phyloP scores from a whole-genome alignment of 37 sponge, comb jelly and placozoan genomes.

The Ephydatia muelleri region DNA sequence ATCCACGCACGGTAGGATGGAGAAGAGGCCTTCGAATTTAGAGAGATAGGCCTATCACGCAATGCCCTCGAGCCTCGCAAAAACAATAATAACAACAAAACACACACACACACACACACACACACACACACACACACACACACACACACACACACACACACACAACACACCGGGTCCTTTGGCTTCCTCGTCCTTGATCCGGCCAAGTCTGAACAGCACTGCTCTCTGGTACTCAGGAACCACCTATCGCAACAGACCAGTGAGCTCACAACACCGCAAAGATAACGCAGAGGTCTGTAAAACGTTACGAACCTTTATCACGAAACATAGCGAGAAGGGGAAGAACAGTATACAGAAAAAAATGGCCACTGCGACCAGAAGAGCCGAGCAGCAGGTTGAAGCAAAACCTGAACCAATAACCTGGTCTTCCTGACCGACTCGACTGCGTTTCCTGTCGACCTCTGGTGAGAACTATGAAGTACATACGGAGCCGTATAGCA shows the following conservation, averaged over 20 bases:
- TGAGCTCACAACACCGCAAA: too few relatives aligned
- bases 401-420: constrained; percentile 20
- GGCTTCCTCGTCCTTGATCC: constrained; percentile 69
- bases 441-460: too few relatives aligned
- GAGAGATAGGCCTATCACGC: too few relatives aligned
- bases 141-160: constrained; percentile 22
- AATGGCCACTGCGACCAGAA: constrained; percentile 62
- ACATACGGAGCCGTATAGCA: too few relatives aligned
- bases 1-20: constrained; percentile 88
- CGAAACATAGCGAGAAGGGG: constrained; percentile 74
- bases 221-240: constrained; percentile 89
- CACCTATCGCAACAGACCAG: constrained; percentile 24
- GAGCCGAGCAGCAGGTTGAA: constrained; percentile 32
- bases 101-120: too few relatives aligned
- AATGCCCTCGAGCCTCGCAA: too few relatives aligned
- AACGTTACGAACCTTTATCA: constrained; percentile 94
- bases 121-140: neutral
- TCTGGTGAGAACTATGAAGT: neutral
- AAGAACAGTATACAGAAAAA: constrained; percentile 62
- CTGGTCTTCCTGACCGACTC: constrained; percentile 45
- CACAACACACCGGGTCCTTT: constrained; percentile 90
- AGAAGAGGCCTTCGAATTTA: constrained; percentile 67
- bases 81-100: too few relatives aligned
- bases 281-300: too few relatives aligned
- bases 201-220: constrained; percentile 89